These are phyloP conservation scores for Paradoxurus hermaphroditus DNA, from an alignment of 2,113 vertebrate species.

Conservation along the genomic window DNA sequence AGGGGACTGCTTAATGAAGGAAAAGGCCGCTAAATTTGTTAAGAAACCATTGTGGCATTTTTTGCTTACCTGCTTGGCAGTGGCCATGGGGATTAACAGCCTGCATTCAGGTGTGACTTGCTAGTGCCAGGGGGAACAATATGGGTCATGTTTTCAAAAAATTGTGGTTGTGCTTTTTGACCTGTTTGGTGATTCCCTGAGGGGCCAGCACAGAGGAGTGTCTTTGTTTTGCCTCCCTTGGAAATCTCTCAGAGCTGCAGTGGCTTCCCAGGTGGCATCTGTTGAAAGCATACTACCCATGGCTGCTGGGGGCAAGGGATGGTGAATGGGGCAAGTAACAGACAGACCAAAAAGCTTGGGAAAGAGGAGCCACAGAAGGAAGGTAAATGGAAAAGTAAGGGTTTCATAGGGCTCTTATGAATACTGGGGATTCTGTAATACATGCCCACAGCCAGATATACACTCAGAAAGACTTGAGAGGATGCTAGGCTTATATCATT, in stretches of 20 bases:
- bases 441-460: neutral
- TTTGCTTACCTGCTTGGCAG: neutral
- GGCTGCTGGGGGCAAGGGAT: neutral
- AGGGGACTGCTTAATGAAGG: neutral
- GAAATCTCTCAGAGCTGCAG: neutral
- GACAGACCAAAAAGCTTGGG: neutral
- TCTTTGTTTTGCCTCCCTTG: constrained; percentile 12
- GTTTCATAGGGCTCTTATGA: neutral
- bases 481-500: neutral
- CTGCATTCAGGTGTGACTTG: neutral
- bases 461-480: neutral
- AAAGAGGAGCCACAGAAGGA: neutral
- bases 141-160: neutral
- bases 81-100: neutral
- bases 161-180: neutral
- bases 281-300: neutral
- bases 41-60: neutral
- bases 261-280: neutral
- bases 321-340: neutral
- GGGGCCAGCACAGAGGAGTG: neutral
- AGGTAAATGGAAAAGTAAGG: neutral
- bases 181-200: neutral
- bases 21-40: neutral
- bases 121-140: neutral
- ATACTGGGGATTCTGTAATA: neutral